A percentile compares a stretch with the other conserved stretches of the same genome.
Conservation (phyloP, 2,797 vertebrate genomes). For the Halcyon chelicuti region DNA sequence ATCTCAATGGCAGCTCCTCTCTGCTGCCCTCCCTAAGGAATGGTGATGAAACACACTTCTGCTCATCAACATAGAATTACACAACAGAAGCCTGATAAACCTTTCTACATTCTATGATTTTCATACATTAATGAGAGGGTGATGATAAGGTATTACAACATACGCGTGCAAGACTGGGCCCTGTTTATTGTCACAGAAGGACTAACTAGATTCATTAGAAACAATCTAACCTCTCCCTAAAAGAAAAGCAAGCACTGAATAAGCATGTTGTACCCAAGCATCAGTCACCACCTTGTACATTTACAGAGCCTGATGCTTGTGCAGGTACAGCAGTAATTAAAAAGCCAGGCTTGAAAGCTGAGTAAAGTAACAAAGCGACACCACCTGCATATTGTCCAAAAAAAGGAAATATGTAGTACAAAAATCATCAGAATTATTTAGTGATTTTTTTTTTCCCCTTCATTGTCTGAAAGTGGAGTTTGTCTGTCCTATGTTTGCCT, state of each 20-base stretch:
- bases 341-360: neutral
- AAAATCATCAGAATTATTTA: neutral
- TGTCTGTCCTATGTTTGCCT: neutral
- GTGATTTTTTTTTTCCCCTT: neutral
- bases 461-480: neutral
- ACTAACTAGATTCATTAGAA: neutral
- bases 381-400: neutral
- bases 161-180: slow-evolving; percentile 22
- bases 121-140: slow-evolving; percentile 53
- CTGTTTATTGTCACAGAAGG: slow-evolving; percentile 1
- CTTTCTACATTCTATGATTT: neutral
- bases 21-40: slow-evolving; percentile 1
- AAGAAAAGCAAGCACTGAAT: neutral
- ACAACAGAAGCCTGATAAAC: slow-evolving; percentile 24
- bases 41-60: neutral
- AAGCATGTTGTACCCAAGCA: neutral
- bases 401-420: neutral
- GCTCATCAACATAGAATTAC: neutral
- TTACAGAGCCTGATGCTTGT: neutral
- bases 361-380: neutral
- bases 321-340: neutral
- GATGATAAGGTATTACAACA: slow-evolving; percentile 67
- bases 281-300: slow-evolving; percentile 19
- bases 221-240: neutral
- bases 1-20: neutral